Evolutionary conservation across 92 coral and sea anemone genomes (phyloP).

Genomic region (Metridium senile): DNA sequence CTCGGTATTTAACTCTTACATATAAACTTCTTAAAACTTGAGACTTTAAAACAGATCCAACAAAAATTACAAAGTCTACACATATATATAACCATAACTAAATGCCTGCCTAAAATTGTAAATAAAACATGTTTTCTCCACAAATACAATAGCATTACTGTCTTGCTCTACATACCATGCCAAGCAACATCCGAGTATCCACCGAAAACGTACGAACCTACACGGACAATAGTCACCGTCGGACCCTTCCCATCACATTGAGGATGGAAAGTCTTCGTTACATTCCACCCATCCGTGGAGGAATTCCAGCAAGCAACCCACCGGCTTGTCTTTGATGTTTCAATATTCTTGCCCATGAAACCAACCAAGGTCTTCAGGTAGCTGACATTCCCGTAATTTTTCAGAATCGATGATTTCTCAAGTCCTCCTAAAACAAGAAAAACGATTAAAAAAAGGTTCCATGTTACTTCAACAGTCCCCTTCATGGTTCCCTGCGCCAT

Average conservation of each 20-base stretch:
- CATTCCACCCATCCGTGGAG: neutral
- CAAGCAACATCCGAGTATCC: neutral
- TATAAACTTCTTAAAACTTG: too few relatives aligned
- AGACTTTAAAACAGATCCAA: too few relatives aligned
- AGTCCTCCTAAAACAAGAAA: neutral
- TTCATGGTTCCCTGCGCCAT: too few relatives aligned
- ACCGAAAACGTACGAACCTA: neutral
- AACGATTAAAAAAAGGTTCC: too few relatives aligned
- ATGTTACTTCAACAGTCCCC: too few relatives aligned
- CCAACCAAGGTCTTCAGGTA: neutral
- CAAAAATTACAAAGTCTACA: too few relatives aligned
- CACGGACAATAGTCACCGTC: neutral
- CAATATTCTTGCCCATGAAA: too few relatives aligned
- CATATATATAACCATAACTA: too few relatives aligned
- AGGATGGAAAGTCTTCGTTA: neutral
- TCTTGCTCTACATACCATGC: neutral
- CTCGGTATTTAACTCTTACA: too few relatives aligned
- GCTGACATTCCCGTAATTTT: neutral
- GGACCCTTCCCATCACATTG: neutral
- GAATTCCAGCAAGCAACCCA: neutral
- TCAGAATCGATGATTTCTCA: neutral
- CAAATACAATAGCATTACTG: neutral
- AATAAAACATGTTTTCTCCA: neutral
- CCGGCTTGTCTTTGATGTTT: too few relatives aligned
- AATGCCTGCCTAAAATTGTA: neutral